Conservation (phyloP, 2,888 invertebrate genomes). For the Zaprionus bogoriensis region DNA sequence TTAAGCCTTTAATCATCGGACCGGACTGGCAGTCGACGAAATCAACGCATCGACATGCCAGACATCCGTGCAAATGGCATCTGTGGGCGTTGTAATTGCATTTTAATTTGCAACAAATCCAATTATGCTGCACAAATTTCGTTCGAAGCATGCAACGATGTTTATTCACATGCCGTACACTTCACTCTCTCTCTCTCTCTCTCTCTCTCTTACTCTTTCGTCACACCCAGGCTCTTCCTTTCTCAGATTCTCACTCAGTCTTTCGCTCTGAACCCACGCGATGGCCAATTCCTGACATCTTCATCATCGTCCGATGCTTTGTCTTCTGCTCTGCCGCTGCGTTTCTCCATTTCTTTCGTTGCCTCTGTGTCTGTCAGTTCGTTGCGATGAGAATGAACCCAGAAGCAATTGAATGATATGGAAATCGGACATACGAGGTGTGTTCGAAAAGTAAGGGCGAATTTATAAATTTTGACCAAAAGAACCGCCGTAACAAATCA, state of each 20-base stretch:
- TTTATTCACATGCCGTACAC: constrained; percentile 33
- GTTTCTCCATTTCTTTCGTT: not conserved
- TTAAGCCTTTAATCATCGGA: not conserved
- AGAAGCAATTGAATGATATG: constrained; percentile 3
- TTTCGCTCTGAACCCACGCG: too few species aligned
- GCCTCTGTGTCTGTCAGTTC: not conserved
- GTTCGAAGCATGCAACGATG: constrained; percentile 42
- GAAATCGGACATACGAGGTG: not conserved
- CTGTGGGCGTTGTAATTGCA: constrained; percentile 45
- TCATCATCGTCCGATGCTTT: not conserved
- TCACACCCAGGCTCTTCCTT: too few species aligned
- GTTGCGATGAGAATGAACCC: not conserved
- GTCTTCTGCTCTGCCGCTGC: not conserved
- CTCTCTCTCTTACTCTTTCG: not conserved
- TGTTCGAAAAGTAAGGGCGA: too few species aligned
- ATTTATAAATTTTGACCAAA: too few species aligned
- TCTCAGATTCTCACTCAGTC: too few species aligned
- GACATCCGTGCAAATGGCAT: constrained; percentile 2
- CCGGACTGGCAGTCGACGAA: not conserved
- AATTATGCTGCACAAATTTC: constrained; percentile 50
- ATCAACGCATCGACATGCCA: not conserved
- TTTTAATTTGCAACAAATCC: constrained; percentile 66
- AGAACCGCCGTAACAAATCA: too few species aligned
- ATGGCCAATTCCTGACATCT: not conserved
- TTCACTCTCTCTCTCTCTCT: constrained; percentile 2